Evolutionary conservation across 1,140 invertebrate genomes (phyloP).

Genomic region (Formica exsecta): DNA sequence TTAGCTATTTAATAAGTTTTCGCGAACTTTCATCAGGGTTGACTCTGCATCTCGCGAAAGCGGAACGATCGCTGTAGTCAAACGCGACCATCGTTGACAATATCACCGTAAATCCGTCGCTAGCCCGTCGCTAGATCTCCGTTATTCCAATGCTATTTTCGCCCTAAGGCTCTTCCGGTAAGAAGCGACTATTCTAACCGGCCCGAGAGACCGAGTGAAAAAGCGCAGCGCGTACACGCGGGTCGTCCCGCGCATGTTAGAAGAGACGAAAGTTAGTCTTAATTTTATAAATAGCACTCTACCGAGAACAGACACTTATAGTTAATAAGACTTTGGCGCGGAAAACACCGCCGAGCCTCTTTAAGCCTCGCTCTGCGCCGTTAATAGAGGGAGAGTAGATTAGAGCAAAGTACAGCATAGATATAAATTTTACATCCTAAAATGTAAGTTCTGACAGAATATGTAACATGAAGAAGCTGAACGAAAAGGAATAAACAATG

Average conservation of each 20-base stretch:
- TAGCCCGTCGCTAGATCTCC: slow-evolving; percentile 64
- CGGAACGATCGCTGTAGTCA: neutral
- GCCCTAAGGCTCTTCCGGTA: slow-evolving; percentile 52
- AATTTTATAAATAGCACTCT: slow-evolving; percentile 81
- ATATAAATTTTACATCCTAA: slow-evolving; percentile 50
- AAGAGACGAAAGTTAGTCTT: slow-evolving; percentile 76
- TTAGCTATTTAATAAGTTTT: slow-evolving; percentile 6
- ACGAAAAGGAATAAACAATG: neutral
- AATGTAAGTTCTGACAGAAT: slow-evolving; percentile 12
- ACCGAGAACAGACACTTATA: slow-evolving; percentile 79
- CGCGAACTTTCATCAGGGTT: neutral
- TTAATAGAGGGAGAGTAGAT: slow-evolving; percentile 30
- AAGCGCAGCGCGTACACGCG: slow-evolving; percentile 4
- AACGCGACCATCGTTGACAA: slow-evolving; percentile 68
- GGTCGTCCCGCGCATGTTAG: slow-evolving; percentile 31
- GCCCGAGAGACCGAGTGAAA: slow-evolving; percentile 7
- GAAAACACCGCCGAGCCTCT: slow-evolving; percentile 74
- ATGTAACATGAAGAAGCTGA: no score
- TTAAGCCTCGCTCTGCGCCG: slow-evolving; percentile 52
- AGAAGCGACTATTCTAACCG: slow-evolving; percentile 24
- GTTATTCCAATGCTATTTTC: slow-evolving; percentile 74
- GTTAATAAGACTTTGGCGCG: slow-evolving; percentile 79
- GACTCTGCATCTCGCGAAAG: neutral
- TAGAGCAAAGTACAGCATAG: slow-evolving; percentile 31
- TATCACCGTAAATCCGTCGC: slow-evolving; percentile 65